Evolutionary conservation across 2,113 vertebrate species (phyloP).

Genomic region (Poeciliopsis occidentalis): DNA sequence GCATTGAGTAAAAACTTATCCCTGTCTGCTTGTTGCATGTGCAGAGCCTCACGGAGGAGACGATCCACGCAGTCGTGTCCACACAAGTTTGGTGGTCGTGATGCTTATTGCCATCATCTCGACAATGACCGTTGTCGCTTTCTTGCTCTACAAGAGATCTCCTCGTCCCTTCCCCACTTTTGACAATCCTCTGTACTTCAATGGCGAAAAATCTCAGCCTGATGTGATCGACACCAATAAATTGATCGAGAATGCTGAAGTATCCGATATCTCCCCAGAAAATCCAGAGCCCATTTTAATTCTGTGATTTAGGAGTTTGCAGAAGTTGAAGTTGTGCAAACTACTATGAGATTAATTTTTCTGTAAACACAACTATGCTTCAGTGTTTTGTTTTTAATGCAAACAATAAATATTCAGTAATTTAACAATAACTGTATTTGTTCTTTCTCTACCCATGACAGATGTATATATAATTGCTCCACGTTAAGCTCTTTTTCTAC

Average conservation of each 20-base stretch:
- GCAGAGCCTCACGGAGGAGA: constrained; percentile 15
- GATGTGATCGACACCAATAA: constrained; percentile 74
- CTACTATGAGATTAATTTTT: constrained; percentile 15
- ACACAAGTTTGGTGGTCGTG: constrained; percentile 63
- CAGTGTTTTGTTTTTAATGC: constrained; percentile 19
- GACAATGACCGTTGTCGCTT: constrained; percentile 27
- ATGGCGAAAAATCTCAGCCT: constrained; percentile 57
- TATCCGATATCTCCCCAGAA: constrained; percentile 25
- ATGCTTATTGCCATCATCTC: constrained; percentile 46
- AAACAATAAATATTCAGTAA: constrained; percentile 54
- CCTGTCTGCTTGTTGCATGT: background rate
- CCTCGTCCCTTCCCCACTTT: constrained; percentile 62
- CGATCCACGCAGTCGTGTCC: constrained; percentile 44
- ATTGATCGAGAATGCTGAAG: constrained; percentile 66
- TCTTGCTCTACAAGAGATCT: constrained; percentile 67
- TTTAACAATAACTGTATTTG: constrained; percentile 60
- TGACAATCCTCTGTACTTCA: constrained; percentile 71
- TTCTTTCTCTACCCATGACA: constrained; percentile 30
- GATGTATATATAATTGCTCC: constrained; percentile 52
- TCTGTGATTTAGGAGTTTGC: constrained; percentile 50
- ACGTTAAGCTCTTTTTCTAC: constrained; percentile 28
- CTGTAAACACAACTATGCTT: constrained; percentile 26
- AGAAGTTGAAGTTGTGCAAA: background rate
- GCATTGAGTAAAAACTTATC: constrained; percentile 1
- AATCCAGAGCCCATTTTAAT: constrained; percentile 65